Conservation (phyloP, 2,797 vertebrate genomes). For the Euphonia xanthogaster region DNA sequence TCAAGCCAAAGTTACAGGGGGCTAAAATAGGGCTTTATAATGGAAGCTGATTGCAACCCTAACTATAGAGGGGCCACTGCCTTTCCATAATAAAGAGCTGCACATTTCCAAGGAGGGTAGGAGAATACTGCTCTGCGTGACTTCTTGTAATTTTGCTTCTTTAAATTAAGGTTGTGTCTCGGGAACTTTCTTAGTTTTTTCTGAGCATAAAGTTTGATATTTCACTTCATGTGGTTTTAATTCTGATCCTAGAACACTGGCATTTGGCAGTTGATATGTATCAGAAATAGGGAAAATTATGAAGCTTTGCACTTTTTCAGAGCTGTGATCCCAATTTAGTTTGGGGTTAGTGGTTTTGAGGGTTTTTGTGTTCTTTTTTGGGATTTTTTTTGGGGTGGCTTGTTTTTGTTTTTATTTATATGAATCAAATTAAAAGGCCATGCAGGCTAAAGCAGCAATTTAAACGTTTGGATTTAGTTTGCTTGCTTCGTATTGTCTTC, state of each 20-base stretch:
- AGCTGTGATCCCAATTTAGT: neutral
- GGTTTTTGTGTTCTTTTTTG: neutral
- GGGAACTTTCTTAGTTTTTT: constrained; percentile 20
- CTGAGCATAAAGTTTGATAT: constrained; percentile 36
- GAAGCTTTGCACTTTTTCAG: neutral
- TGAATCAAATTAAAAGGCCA: neutral
- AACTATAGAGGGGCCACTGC: constrained; percentile 34
- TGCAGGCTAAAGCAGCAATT: constrained; percentile 19
- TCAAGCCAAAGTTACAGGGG: constrained; percentile 48
- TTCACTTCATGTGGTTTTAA: constrained; percentile 46
- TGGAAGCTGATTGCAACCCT: constrained; percentile 56
- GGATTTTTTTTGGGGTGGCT: neutral
- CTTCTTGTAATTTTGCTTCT: constrained; percentile 45
- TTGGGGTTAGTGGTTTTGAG: neutral
- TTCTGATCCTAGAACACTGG: neutral
- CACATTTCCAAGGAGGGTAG: neutral
- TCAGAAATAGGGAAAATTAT: neutral
- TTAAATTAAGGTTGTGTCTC: constrained; percentile 44
- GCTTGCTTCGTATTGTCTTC: constrained; percentile 35
- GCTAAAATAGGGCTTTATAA: constrained; percentile 52
- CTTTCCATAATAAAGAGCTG: constrained; percentile 53
- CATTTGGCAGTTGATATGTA: neutral
- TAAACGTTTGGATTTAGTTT: constrained; percentile 51
- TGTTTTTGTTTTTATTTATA: neutral
- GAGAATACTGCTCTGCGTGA: constrained; percentile 43